A percentile compares a stretch with the other conserved stretches of the same genome.
phyloP scores from a whole-genome alignment of 2,888 invertebrate genomes.

The Sinodicranocentrus sp. region DNA sequence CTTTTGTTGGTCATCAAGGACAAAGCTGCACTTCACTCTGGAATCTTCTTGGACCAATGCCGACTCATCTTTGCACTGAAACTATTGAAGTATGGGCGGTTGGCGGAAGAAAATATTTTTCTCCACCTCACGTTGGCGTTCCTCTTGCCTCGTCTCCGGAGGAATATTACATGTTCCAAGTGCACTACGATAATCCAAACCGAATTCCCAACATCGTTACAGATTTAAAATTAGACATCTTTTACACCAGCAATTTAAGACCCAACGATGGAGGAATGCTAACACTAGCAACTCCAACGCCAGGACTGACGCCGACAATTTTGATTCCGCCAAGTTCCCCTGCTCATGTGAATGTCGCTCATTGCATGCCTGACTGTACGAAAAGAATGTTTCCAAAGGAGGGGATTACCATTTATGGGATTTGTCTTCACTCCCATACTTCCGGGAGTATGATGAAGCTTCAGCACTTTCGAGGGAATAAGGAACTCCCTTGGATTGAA shows the following conservation, averaged over 20 bases:
- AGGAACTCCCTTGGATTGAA: conserved; percentile 47
- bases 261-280: conserved; percentile 31
- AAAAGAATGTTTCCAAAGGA: conserved; percentile 3
- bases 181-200: conserved; percentile 48
- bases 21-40: not conserved
- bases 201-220: not conserved
- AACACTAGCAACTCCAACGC: not conserved
- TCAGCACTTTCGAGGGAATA: conserved; percentile 17
- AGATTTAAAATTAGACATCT: conserved; percentile 11
- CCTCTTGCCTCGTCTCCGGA: conserved; percentile 14
- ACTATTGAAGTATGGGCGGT: not conserved
- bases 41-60: conserved; percentile 34
- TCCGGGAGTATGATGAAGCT: conserved; percentile 22
- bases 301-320: not conserved
- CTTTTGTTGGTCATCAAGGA: not conserved
- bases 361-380: conserved; percentile 18
- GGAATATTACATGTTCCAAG: conserved; percentile 45
- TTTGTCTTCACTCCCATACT: conserved; percentile 28
- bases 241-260: conserved; percentile 38
- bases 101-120: conserved; percentile 13
- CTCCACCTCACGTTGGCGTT: conserved; percentile 55
- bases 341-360: conserved; percentile 7
- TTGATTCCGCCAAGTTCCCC: conserved; percentile 48
- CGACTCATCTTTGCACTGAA: conserved; percentile 35
- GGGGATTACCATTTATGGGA: not conserved